phyloP scores from a whole-genome alignment of 2,888 invertebrate genomes.

The Drosophila kuntzei region DNA sequence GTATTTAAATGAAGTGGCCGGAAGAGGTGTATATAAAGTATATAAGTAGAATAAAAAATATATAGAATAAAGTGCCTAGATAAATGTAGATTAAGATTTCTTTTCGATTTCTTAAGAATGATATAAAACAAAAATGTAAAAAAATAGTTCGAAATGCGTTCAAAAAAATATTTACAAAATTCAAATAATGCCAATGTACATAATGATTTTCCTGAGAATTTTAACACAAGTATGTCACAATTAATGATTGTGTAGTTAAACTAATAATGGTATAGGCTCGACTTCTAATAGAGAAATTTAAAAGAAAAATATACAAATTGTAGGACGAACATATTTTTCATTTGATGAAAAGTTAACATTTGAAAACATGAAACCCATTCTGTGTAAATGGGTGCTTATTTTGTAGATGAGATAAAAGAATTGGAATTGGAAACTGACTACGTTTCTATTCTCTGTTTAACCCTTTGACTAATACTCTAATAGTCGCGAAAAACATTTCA shows the following conservation, averaged over 20 bases:
- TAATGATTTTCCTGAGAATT: too few species aligned
- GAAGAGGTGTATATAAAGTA: background rate
- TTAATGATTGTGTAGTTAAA: background rate
- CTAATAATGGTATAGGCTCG: background rate
- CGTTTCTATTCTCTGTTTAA: background rate
- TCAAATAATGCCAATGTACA: too few species aligned
- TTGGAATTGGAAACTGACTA: background rate
- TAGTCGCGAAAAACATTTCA: slow-evolving; percentile 23
- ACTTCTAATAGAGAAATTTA: background rate
- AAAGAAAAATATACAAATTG: background rate
- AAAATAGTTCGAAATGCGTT: too few species aligned
- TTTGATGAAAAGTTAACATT: too few species aligned
- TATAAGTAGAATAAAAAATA: background rate
- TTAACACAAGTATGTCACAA: too few species aligned
- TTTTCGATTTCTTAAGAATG: background rate
- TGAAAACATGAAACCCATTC: too few species aligned
- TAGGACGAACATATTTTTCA: too few species aligned
- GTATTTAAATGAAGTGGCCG: background rate
- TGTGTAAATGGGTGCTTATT: too few species aligned
- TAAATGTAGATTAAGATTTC: background rate
- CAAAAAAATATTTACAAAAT: too few species aligned
- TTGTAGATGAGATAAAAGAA: background rate
- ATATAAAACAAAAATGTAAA: background rate
- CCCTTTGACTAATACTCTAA: background rate
- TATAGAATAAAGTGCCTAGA: background rate